phyloP scores from a whole-genome alignment of 2,113 vertebrate species.

The Anguilla rostrata region DNA sequence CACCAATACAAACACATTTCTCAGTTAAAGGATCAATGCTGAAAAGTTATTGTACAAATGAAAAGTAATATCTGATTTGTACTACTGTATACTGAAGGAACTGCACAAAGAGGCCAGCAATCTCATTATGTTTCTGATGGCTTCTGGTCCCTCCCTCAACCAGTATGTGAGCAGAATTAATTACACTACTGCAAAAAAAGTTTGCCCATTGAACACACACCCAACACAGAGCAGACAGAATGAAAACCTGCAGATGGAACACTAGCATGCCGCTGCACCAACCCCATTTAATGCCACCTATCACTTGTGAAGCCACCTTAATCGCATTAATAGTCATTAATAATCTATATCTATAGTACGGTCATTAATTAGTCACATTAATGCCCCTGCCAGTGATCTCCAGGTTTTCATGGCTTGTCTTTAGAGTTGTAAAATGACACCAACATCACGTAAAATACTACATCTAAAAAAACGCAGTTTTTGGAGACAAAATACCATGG shows the following conservation, averaged over 20 bases:
- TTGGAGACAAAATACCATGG: neutral
- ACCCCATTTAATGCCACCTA: neutral
- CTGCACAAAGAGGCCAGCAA: too few species aligned
- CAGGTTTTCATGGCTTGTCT: slow-evolving; percentile 21
- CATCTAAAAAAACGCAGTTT: neutral
- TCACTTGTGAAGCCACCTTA: neutral
- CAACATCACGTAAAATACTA: neutral
- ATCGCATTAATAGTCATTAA: neutral
- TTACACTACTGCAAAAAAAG: neutral
- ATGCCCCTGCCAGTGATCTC: slow-evolving; percentile 34
- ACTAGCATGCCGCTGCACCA: neutral
- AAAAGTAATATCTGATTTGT: too few species aligned
- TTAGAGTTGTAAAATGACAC: slow-evolving; percentile 18
- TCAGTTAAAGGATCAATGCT: too few species aligned
- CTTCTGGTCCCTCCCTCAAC: neutral
- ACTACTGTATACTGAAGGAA: too few species aligned
- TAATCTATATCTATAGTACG: too few species aligned
- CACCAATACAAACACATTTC: too few species aligned
- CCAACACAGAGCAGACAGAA: neutral
- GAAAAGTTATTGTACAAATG: too few species aligned
- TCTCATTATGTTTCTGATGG: neutral
- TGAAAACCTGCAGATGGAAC: neutral
- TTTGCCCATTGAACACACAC: neutral
- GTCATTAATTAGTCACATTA: slow-evolving; percentile 30
- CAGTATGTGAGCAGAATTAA: neutral